phyloP scores from a whole-genome alignment of 2,888 invertebrate species.

The Sialis lutaria region DNA sequence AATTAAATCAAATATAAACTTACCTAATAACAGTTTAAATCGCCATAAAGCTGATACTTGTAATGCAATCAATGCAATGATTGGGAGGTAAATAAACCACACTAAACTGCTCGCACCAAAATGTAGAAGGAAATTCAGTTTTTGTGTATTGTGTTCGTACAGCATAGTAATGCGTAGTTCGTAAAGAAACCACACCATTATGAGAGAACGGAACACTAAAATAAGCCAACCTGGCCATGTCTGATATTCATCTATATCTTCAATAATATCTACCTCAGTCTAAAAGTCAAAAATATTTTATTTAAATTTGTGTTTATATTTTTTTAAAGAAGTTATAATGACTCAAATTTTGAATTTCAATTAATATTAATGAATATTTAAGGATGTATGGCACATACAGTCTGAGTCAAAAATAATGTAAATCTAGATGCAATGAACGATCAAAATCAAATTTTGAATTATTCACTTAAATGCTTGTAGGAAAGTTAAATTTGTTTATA shows the following conservation, averaged over 20 bases:
- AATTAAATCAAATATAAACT: constrained; percentile 11
- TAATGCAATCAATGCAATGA: constrained; percentile 81
- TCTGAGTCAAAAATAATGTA: too few species aligned
- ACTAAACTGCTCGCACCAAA: constrained; percentile 95
- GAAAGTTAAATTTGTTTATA: too few species aligned
- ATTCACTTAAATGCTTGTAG: too few species aligned
- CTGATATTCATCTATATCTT: constrained; percentile 93
- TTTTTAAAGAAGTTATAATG: background rate
- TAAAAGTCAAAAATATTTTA: constrained; percentile 24
- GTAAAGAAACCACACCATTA: constrained; percentile 80
- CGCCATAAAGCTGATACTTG: constrained; percentile 92
- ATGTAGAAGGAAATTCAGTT: constrained; percentile 85
- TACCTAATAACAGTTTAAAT: constrained; percentile 82
- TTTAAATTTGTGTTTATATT: background rate
- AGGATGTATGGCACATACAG: too few species aligned
- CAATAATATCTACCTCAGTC: constrained; percentile 92
- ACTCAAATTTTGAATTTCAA: background rate
- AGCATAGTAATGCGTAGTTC: constrained; percentile 60
- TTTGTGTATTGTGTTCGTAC: constrained; percentile 63
- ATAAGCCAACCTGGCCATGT: constrained; percentile 97
- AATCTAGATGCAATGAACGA: too few species aligned
- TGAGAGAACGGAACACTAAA: constrained; percentile 63
- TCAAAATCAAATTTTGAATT: too few species aligned
- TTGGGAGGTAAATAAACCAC: constrained; percentile 95
- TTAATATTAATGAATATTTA: background rate